Percentiles rank a stretch among this genome's conserved stretches.
Evolutionary conservation across 1,140 invertebrate species (phyloP).

Genomic region (Caenorhabditis latens): DNA sequence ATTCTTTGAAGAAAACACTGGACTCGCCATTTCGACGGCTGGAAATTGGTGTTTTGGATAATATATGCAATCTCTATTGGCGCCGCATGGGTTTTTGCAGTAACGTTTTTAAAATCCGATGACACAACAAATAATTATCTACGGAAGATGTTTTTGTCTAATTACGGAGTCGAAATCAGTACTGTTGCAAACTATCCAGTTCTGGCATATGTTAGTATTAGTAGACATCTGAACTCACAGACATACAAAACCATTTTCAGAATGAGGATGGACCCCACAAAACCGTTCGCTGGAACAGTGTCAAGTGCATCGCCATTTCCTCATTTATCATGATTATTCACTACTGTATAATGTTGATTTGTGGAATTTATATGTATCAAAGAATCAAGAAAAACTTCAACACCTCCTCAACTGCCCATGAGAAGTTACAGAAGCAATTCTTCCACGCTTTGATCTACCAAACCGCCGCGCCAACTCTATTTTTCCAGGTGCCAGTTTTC

Average conservation of each 20-base stretch:
- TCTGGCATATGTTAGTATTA: neutral
- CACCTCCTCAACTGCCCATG: neutral
- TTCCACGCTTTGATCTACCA: neutral
- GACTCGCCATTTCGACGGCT: neutral
- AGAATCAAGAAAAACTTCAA: neutral
- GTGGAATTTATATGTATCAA: neutral
- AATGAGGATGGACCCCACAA: neutral
- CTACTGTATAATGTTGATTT: neutral
- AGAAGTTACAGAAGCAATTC: neutral
- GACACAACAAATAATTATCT: neutral
- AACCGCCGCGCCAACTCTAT: neutral
- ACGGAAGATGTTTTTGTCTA: neutral
- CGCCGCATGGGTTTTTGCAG: neutral
- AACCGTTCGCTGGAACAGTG: neutral
- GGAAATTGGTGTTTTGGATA: neutral
- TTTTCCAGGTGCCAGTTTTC: neutral
- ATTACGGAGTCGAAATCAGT: neutral
- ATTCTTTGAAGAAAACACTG: neutral
- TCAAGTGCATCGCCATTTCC: neutral
- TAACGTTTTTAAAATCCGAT: neutral
- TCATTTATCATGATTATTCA: neutral
- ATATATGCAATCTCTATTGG: neutral
- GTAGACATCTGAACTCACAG: neutral
- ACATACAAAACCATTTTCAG: neutral
- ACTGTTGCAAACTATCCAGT: neutral